Evolutionary conservation across 2,888 invertebrate genomes (phyloP).

Genomic region (Malacosoma neustria): DNA sequence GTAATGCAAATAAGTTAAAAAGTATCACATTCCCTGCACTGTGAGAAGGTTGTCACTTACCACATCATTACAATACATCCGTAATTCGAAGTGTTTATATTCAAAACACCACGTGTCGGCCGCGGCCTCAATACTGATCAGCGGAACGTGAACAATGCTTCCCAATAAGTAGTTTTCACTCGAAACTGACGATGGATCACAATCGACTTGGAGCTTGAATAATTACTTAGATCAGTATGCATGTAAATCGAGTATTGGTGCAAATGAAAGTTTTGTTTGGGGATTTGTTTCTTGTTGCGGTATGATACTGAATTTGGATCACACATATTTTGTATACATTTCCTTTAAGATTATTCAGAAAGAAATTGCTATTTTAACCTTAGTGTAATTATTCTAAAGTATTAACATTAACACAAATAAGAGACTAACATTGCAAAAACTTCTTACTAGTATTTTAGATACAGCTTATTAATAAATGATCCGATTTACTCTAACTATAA

Average conservation of each 20-base stretch:
- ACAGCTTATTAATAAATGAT: no score
- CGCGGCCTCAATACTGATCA: conserved; percentile 55
- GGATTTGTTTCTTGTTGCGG: conserved; percentile 1
- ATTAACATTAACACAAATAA: no score
- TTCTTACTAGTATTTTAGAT: no score
- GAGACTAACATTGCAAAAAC: no score
- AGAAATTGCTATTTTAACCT: no score
- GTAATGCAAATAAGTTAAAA: no score
- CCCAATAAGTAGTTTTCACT: conserved; percentile 50
- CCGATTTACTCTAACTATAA: no score
- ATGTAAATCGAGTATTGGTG: conserved; percentile 14
- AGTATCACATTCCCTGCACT: background rate
- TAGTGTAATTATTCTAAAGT: no score
- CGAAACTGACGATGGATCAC: conserved; percentile 27
- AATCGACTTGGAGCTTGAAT: conserved; percentile 23
- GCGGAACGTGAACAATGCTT: conserved; percentile 41
- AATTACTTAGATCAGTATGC: conserved; percentile 12
- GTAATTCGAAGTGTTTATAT: conserved; percentile 37
- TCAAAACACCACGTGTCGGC: conserved; percentile 26
- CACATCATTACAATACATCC: conserved; percentile 28
- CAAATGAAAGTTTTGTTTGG: conserved; percentile 18
- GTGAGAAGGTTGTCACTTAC: conserved; percentile 12
- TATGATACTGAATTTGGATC: background rate
- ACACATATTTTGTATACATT: no score
- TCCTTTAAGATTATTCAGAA: no score